A percentile compares a stretch with the other conserved stretches of the same genome.
These are phyloP conservation scores for Apistogramma diplotaenia DNA, from an alignment of 2,113 vertebrate species.

Conservation along the genomic window DNA sequence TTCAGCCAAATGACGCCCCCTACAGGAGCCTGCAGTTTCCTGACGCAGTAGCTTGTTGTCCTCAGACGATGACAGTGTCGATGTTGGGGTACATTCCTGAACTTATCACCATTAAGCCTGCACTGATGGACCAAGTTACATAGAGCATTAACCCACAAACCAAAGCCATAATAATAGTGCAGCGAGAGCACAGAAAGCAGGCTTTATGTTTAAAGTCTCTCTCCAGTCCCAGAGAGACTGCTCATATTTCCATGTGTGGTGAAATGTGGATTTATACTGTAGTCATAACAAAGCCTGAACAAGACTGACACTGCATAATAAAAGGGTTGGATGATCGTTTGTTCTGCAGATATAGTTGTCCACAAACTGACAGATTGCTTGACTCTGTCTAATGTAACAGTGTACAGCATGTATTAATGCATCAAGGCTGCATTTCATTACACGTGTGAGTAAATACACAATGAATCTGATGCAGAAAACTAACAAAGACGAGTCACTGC, in stretches of 20 bases:
- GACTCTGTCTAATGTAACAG: not conserved
- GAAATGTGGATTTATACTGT: conserved; percentile 46
- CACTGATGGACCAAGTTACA: not conserved
- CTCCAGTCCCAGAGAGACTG: conserved; percentile 21
- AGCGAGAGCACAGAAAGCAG: conserved; percentile 3
- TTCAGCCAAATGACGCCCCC: conserved; percentile 35
- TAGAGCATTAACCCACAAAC: conserved; percentile 27
- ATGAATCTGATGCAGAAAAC: not conserved
- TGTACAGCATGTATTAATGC: not conserved
- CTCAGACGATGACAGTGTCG: not conserved
- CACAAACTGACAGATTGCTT: conserved; percentile 5
- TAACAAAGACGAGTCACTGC: not conserved
- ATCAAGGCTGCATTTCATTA: not conserved
- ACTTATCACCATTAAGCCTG: not conserved
- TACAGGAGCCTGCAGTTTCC: not conserved
- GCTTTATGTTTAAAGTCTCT: conserved; percentile 16
- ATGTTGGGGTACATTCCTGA: not conserved
- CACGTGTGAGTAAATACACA: conserved; percentile 3
- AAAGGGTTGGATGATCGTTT: conserved; percentile 7
- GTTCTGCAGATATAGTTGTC: conserved; percentile 4
- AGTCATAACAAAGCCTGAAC: conserved; percentile 51
- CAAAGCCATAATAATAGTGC: conserved; percentile 49
- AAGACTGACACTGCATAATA: conserved; percentile 30
- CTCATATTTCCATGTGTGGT: conserved; percentile 51
- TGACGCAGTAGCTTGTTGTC: not conserved